Evolutionary conservation across 2,113 vertebrate species (phyloP), one percentile per base, ranked within the genome.

Genomic region (Atrichornis clamosus): DNA sequence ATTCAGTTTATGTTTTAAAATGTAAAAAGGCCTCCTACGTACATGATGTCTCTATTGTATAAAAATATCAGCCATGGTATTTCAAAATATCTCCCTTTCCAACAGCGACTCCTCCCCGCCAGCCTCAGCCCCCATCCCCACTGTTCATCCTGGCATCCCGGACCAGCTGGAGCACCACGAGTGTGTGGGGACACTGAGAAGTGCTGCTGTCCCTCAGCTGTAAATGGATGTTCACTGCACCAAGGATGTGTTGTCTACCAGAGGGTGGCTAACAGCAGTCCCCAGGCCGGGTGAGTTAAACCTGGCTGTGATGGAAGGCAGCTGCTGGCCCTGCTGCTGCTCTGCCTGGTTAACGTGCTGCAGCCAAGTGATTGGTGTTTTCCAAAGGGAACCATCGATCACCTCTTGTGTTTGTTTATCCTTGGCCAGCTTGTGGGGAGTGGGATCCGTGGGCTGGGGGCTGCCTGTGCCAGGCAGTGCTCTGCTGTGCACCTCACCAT

Each of bases 21-120:
- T 95, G 88, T 67, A 92, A 46, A 92, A 89, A 50, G 69, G 83
- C 96, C 92, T 96, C 96, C 93, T 94, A 93, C 95, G 69, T 89
- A 87, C 93, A 95, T 90, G 93, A 96, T 96, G 96, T 89, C 92
- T 95, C 90, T 92, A 88, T 93, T 96, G 96, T 92, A 79, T 81
- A 95, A 96, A 97, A 97, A 97, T 95, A 96, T 33, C 95, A 80
- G 75, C 78, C 39, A 0, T 62, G 93, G 74, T 95, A 96, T 95
- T 95, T 76, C 67, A 89, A 95, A 95, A 95, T 80, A 89, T 33
- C 90, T 86, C 15, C 77, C 55, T 44, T 78, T 85, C 70, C 88
- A 60, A 44, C 17, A 68, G 52, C 11, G 11, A 53, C 81, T 46
- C 18, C 82, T 23, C n/a, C 78, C 75, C 8, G 24, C 41, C 96